Evolutionary conservation across 1,140 invertebrate genomes (phyloP), one percentile per base, ranked within the genome.

Genomic region (Tribolium madens): DNA sequence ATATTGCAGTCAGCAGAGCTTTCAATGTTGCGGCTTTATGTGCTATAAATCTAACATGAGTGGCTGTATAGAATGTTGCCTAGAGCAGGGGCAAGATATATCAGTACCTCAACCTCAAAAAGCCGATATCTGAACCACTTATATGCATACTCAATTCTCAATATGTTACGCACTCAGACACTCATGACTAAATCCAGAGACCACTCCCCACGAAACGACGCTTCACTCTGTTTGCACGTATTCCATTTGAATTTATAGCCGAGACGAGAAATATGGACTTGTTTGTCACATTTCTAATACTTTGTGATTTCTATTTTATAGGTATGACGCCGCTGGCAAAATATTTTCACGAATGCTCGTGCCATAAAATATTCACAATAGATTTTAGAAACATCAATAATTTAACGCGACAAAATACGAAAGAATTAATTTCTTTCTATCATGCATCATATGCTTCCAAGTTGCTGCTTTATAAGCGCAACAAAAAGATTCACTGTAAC

Each of bases 21-120:
- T 72, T 79, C 74, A 79, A 76, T 76, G 77, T 72, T 47, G 73
- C 73, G 42, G 69, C 75, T 79, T 79, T 79, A 79, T 79, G 77
- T 50, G 73, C 77, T 73, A 79, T 79, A 79, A 79, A 79, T 79
- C 77, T 76, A 73, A 79, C 77, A 76, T 73, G 75, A 79, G 77
- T 76, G 70, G 74, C 50, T 79, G 73, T 69, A 79, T 76, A 68
- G 77, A 76, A 78, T 60, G 77, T 76, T 60, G 77, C 77, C 71
- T 60, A 47, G 70, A 75, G 76, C 71, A 47, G 26, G 18, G 69
- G 26, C 64, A 52, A 57, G 76, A 74, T 77, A 77, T 69, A 78
- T 75, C 76, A 52, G 60, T 70, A 78, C 72, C 73, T 78, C 60
- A 75, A 70, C 73, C 73, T 50, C 50, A 36, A 53, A 52, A 36